Percentiles rank a stretch among this genome's conserved stretches.
phyloP scores from a whole-genome alignment of 2,113 vertebrate genomes.

The Murina feae region DNA sequence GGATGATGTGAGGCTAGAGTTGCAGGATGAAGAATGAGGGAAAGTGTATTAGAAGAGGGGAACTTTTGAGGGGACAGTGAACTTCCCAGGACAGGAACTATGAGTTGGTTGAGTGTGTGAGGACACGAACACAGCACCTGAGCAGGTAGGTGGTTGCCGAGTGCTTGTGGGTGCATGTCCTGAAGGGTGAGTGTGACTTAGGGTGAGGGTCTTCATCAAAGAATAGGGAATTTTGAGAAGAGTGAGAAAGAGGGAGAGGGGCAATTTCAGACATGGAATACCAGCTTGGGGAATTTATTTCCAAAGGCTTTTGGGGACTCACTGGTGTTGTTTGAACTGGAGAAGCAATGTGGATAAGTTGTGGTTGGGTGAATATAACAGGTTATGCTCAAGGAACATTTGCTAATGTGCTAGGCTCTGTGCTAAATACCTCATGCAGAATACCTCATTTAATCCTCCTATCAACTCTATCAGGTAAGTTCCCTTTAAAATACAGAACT shows the following conservation, averaged over 20 bases:
- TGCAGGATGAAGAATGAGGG: neutral
- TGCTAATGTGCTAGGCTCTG: neutral
- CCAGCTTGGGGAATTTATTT: neutral
- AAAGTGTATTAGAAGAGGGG: neutral
- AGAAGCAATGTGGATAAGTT: neutral
- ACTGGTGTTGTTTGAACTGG: neutral
- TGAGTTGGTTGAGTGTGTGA: neutral
- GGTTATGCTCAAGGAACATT: neutral
- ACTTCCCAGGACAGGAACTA: neutral
- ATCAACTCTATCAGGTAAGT: neutral
- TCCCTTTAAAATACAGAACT: neutral
- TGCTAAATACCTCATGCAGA: neutral
- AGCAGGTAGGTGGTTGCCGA: neutral
- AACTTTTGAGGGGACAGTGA: neutral
- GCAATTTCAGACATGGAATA: neutral
- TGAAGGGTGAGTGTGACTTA: neutral
- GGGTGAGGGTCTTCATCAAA: neutral
- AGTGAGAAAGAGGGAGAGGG: neutral
- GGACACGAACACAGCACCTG: neutral
- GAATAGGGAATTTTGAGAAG: neutral
- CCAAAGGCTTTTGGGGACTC: neutral
- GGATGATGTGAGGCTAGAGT: neutral
- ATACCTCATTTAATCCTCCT: neutral
- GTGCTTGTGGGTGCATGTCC: neutral
- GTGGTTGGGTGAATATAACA: too few relatives aligned